Percentiles rank a stretch among this genome's conserved stretches.
Conservation (phyloP, 2,888 invertebrate species). For the Philereme transversata region DNA sequence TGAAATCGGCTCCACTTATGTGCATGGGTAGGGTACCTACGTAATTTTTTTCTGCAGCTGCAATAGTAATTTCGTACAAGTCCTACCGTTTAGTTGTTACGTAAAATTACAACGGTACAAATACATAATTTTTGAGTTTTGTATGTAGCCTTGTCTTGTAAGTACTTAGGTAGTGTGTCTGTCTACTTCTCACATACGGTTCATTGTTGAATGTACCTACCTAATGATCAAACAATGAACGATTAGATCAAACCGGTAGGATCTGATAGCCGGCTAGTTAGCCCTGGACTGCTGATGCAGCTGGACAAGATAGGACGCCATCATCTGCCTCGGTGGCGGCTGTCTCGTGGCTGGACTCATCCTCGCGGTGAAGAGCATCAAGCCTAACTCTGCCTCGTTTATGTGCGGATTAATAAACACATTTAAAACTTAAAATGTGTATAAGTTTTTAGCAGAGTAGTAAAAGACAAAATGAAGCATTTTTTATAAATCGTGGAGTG, state of each 20-base stretch:
- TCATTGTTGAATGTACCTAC: no score
- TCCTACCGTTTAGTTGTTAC: no score
- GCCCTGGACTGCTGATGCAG: constrained; percentile 55
- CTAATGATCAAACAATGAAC: not conserved
- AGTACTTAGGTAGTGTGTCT: no score
- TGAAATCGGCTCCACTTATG: constrained; percentile 53
- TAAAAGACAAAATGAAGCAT: no score
- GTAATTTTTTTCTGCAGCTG: constrained; percentile 32
- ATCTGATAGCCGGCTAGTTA: constrained; percentile 59
- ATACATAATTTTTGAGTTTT: no score
- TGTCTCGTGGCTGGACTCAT: constrained; percentile 54
- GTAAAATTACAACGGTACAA: no score
- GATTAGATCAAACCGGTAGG: constrained; percentile 51
- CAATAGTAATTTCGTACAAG: no score
- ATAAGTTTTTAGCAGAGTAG: not conserved
- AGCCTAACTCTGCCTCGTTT: constrained; percentile 50
- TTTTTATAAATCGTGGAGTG: no score
- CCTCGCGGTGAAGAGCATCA: constrained; percentile 56
- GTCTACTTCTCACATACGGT: no score
- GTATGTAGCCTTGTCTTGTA: no score
- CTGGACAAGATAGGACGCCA: constrained; percentile 55
- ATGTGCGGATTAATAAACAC: not conserved
- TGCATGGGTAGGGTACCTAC: constrained; percentile 46
- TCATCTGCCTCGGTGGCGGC: constrained; percentile 59
- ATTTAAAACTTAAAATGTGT: not conserved